These are phyloP conservation scores for Aphrophora alni DNA, from an alignment of 2,888 invertebrate species.

Conservation along the genomic window DNA sequence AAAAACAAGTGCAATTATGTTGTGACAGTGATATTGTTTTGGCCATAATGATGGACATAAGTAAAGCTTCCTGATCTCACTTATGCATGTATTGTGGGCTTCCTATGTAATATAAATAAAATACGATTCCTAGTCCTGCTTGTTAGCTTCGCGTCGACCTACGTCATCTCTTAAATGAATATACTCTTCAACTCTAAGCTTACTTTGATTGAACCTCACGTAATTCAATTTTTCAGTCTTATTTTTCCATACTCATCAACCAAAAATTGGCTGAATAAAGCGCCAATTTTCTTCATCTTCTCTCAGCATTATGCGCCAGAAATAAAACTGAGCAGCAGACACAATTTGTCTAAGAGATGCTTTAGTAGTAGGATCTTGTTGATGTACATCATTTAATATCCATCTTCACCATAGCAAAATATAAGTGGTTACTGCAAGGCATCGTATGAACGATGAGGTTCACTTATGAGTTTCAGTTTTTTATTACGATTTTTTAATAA, in stretches of 20 bases:
- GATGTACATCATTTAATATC: no score
- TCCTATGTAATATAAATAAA: neutral
- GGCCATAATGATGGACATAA: neutral
- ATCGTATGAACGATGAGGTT: no score
- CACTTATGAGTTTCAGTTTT: no score
- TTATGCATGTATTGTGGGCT: neutral
- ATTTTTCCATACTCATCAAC: neutral
- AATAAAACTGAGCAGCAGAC: neutral
- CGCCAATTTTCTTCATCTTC: neutral
- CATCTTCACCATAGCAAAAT: no score
- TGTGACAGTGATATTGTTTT: neutral
- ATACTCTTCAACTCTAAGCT: no score
- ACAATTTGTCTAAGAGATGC: constrained; percentile 26
- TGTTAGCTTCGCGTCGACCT: neutral
- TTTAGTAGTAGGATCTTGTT: constrained; percentile 39
- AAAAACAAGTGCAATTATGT: neutral
- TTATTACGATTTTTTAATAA: no score
- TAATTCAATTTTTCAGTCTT: neutral
- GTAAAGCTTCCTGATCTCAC: neutral
- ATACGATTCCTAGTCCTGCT: neutral
- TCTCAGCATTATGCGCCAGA: neutral
- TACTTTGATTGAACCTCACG: neutral
- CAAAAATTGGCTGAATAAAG: neutral
- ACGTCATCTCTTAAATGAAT: no score
- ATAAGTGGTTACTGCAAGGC: no score